phyloP scores from a whole-genome alignment of 37 sponge, comb jelly and placozoan genomes.

The Chondrilla cf. caribensis region DNA sequence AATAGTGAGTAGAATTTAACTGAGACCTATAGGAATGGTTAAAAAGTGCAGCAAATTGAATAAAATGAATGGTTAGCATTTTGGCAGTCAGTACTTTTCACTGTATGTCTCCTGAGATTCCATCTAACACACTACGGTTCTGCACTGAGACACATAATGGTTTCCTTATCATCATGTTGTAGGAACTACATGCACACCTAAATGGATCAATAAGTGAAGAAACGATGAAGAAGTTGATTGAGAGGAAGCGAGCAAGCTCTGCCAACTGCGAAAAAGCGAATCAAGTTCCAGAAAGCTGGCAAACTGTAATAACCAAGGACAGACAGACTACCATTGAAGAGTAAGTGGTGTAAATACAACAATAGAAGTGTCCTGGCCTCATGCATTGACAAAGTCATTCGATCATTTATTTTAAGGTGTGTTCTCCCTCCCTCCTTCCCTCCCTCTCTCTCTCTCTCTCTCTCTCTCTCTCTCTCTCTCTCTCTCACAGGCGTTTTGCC shows the following conservation, averaged over 20 bases:
- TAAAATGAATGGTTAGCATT: too few relatives aligned
- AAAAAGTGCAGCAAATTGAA: too few relatives aligned
- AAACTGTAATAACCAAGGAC: slow-evolving; percentile 55
- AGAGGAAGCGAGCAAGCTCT: slow-evolving; percentile 1
- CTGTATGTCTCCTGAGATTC: too few relatives aligned
- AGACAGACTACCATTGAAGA: slow-evolving; percentile 55
- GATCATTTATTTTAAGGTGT: background rate
- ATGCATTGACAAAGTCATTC: background rate
- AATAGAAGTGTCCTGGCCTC: background rate
- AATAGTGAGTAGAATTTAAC: background rate
- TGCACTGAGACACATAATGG: too few relatives aligned
- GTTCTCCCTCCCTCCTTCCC: too few relatives aligned
- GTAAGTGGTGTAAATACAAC: slow-evolving; percentile 39
- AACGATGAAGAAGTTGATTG: slow-evolving; percentile 67
- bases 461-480: background rate
- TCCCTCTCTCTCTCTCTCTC: background rate
- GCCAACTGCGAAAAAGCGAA: background rate
- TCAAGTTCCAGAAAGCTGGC: slow-evolving; percentile 38
- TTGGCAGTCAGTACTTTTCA: too few relatives aligned
- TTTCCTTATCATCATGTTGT: background rate
- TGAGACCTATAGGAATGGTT: too few relatives aligned
- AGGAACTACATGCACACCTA: slow-evolving; percentile 86
- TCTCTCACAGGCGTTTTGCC: slow-evolving; percentile 47
- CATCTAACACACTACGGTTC: too few relatives aligned
- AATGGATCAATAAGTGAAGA: slow-evolving; percentile 79